Evolutionary conservation across 2,113 vertebrate genomes (phyloP).

Genomic region (Athene cunicularia): DNA sequence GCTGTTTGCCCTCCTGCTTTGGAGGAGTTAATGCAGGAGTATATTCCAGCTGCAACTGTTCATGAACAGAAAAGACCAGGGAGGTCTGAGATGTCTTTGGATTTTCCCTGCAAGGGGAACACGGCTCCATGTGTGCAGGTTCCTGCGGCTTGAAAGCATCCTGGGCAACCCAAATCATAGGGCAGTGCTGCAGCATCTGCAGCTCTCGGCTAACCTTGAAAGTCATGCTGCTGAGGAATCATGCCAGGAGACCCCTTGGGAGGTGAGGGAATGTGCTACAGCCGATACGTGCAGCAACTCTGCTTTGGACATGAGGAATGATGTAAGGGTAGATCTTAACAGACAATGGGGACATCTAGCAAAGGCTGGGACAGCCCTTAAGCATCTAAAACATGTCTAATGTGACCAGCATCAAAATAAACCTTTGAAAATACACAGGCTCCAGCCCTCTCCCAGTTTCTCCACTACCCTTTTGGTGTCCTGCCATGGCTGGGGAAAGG

Average conservation of each 20-base stretch:
- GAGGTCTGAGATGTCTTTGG: neutral
- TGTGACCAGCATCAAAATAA: neutral
- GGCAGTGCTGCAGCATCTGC: neutral
- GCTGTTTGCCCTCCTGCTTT: neutral
- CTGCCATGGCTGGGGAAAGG: neutral
- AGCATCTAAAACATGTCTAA: neutral
- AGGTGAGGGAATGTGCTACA: neutral
- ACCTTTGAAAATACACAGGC: neutral
- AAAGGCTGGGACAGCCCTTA: neutral
- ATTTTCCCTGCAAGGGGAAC: neutral
- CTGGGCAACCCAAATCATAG: fast-evolving
- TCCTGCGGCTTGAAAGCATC: neutral
- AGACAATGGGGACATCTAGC: neutral
- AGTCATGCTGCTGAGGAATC: neutral
- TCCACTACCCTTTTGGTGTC: neutral
- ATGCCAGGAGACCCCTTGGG: neutral
- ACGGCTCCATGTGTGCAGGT: neutral
- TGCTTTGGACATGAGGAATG: neutral
- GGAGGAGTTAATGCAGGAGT: neutral
- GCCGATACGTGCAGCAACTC: neutral
- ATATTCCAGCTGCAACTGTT: neutral
- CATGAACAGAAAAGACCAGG: neutral
- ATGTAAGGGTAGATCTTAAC: fast-evolving
- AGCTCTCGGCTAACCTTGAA: neutral
- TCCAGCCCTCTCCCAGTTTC: neutral